phyloP scores from a whole-genome alignment of 2,888 invertebrate genomes.

The Caenorhabditis sp. region DNA sequence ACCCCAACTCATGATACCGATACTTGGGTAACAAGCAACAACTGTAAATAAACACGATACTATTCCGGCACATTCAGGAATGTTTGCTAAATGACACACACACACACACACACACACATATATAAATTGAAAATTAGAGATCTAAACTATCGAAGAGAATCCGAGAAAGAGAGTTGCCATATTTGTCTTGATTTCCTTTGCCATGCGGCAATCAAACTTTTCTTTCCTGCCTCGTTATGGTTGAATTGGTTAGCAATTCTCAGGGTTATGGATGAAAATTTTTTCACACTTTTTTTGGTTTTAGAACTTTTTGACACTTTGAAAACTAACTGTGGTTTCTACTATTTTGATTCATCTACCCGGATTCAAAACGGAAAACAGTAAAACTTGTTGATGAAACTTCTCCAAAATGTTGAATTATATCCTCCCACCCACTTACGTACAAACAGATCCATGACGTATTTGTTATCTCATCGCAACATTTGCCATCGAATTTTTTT shows the following conservation, averaged over 20 bases:
- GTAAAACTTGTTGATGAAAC: not conserved
- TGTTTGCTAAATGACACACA: slow-evolving; percentile 62
- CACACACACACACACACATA: slow-evolving; percentile 23
- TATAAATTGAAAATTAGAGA: slow-evolving; percentile 22
- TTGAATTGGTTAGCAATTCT: slow-evolving; percentile 5
- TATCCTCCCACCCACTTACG: slow-evolving; percentile 2
- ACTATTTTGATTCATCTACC: no score
- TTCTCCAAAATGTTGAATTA: not conserved
- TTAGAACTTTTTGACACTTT: not conserved
- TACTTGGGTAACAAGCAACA: not conserved
- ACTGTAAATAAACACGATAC: slow-evolving; percentile 36
- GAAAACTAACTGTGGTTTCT: no score
- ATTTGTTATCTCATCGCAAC: slow-evolving; percentile 16
- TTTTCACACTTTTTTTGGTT: not conserved
- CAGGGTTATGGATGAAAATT: not conserved
- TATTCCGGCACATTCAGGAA: slow-evolving; percentile 37
- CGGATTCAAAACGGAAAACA: no score
- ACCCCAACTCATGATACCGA: not conserved
- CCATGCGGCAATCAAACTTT: slow-evolving; percentile 56
- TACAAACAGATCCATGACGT: not conserved
- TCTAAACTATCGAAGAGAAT: not conserved
- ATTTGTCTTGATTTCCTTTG: slow-evolving; percentile 61
- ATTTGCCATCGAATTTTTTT: slow-evolving; percentile 11
- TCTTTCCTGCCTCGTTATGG: slow-evolving; percentile 34
- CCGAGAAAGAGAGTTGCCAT: slow-evolving; percentile 33